These are phyloP conservation scores for Sminthurides bifidus DNA, from an alignment of 1,140 invertebrate genomes.

Conservation along the genomic window DNA sequence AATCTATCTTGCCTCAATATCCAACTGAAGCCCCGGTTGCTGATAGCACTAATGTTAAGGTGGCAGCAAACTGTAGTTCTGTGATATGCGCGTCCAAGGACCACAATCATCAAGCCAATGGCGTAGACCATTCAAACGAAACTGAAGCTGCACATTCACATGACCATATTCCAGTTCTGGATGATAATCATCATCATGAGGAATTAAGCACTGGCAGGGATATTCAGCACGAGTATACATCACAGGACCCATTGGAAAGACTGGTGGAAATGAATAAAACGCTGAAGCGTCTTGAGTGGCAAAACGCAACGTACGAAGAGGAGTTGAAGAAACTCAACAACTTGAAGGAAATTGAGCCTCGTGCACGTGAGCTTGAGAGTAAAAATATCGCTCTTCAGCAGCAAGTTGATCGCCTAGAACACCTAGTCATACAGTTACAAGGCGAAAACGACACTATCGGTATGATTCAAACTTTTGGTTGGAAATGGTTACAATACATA, in stretches of 20 bases:
- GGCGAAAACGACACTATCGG: constrained; percentile 32
- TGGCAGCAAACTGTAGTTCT: no score
- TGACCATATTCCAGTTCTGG: no score
- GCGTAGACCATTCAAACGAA: constrained; percentile 8
- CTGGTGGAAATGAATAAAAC: constrained; percentile 24
- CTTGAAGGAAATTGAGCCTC: constrained; percentile 1
- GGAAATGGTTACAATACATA: not conserved
- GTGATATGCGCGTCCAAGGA: constrained; percentile 9
- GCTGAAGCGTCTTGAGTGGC: constrained; percentile 26
- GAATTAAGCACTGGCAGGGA: not conserved
- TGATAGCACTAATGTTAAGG: not conserved
- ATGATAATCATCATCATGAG: constrained; percentile 7
- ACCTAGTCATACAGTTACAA: constrained; percentile 29
- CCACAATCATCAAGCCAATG: constrained; percentile 1
- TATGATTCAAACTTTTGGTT: constrained; percentile 1
- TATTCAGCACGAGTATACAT: not conserved
- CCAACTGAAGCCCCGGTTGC: not conserved
- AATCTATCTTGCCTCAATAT: no score
- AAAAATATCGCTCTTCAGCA: constrained; percentile 6
- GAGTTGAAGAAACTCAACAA: constrained; percentile 22
- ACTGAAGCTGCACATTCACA: constrained; percentile 8
- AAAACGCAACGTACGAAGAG: constrained; percentile 22
- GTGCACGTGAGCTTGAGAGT: constrained; percentile 1
- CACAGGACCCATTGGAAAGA: not conserved
- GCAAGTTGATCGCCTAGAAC: constrained; percentile 21